phyloP scores from a whole-genome alignment of 2,888 invertebrate genomes.

The Folsomia manolachei region DNA sequence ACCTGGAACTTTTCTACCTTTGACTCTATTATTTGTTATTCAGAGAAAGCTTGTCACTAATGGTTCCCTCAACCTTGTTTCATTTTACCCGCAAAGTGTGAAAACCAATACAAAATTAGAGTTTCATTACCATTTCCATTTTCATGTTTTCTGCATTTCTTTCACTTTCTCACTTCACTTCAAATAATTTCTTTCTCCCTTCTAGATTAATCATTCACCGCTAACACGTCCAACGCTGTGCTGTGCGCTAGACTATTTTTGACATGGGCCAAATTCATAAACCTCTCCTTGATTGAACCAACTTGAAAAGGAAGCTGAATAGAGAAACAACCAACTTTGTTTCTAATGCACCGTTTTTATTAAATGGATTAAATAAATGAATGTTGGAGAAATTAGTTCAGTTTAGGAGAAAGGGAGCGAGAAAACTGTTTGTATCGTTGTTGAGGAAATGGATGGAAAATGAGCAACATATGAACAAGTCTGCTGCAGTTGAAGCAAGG shows the following conservation, averaged over 20 bases:
- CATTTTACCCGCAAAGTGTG: neutral
- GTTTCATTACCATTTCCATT: neutral
- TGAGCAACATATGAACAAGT: neutral
- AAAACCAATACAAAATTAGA: neutral
- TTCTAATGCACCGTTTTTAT: no score
- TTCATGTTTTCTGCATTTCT: neutral
- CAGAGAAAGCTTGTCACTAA: neutral
- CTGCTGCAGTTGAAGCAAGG: neutral
- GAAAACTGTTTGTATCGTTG: no score
- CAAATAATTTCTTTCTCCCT: neutral
- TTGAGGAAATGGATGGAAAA: no score
- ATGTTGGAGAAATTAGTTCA: conserved; percentile 15
- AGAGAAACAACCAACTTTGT: neutral
- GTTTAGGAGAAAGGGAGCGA: neutral
- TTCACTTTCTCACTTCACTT: neutral
- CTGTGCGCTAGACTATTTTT: neutral
- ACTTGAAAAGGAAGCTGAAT: neutral
- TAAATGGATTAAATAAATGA: conserved; percentile 21
- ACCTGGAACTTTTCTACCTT: neutral
- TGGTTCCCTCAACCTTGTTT: neutral
- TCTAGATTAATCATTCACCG: neutral
- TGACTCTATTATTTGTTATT: neutral
- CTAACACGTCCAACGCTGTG: no score
- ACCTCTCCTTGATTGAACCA: no score
- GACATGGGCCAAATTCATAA: neutral